Evolutionary conservation across 2,113 vertebrate species (phyloP).

Genomic region (Rattus norvegicus): DNA sequence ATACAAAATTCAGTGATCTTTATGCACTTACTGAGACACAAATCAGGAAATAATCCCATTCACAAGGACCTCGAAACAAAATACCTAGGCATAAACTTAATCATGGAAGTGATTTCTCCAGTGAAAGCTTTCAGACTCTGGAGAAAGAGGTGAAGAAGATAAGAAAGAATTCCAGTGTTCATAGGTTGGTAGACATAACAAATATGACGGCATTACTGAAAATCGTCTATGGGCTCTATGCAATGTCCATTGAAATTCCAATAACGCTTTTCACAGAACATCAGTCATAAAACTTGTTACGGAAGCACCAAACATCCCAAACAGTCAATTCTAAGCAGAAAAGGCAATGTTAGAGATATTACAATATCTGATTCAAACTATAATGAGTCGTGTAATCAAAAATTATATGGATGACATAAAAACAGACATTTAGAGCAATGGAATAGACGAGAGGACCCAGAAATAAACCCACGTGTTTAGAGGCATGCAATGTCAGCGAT

Average conservation of each 20-base stretch:
- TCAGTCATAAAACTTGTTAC: neutral
- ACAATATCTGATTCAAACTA: neutral
- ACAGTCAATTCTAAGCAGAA: neutral
- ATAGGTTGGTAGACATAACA: neutral
- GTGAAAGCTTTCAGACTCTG: neutral
- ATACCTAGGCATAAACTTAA: neutral
- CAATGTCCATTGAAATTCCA: neutral
- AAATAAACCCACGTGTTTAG: neutral
- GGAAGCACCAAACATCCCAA: neutral
- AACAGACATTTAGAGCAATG: neutral
- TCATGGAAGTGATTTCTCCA: too few species aligned
- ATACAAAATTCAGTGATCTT: neutral
- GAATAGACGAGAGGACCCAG: neutral
- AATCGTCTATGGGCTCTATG: neutral
- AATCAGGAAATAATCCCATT: neutral
- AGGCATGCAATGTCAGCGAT: neutral
- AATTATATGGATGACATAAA: neutral
- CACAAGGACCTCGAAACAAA: neutral
- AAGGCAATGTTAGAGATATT: neutral
- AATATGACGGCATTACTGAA: neutral
- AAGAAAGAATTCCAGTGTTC: too few species aligned
- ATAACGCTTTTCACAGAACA: neutral
- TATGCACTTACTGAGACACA: neutral
- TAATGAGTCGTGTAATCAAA: neutral
- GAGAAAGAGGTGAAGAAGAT: neutral